phyloP scores from a whole-genome alignment of 2,888 invertebrate species.

The Ectemnius cavifrons region DNA sequence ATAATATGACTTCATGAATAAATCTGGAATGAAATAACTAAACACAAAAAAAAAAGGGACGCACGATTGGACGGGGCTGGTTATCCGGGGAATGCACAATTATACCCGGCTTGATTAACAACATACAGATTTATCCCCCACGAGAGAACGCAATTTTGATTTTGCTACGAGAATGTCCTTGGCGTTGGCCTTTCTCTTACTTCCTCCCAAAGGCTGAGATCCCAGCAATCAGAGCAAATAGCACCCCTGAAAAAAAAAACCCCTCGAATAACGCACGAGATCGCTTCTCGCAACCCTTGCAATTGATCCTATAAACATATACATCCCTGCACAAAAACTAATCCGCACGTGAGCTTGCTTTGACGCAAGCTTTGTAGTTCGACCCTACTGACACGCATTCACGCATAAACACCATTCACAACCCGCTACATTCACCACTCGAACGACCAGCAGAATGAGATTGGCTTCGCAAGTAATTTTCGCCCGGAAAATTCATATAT shows the following conservation, averaged over 20 bases:
- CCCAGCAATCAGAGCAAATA: not conserved
- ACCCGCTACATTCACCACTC: not conserved
- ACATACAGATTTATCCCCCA: not conserved
- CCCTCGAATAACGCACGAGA: slow-evolving; percentile 15
- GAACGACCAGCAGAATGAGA: not conserved
- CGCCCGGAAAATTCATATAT: not conserved
- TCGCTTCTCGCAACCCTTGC: slow-evolving; percentile 20
- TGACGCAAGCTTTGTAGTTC: slow-evolving; percentile 24
- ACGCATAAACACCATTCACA: not conserved
- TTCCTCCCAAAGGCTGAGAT: not conserved
- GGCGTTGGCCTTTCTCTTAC: slow-evolving; percentile 4
- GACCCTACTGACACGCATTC: not conserved
- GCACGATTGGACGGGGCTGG: not conserved
- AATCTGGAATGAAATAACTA: too few species aligned
- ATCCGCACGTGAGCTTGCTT: slow-evolving; percentile 12
- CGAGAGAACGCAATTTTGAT: slow-evolving; percentile 3
- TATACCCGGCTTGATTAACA: not conserved
- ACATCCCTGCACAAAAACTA: slow-evolving; percentile 8
- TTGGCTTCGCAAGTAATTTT: not conserved
- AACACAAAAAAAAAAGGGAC: too few species aligned
- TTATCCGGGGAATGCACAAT: slow-evolving; percentile 10
- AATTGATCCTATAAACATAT: slow-evolving; percentile 10
- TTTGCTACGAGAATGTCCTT: not conserved
- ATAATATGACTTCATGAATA: too few species aligned
- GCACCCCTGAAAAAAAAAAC: not conserved